Percentiles rank a stretch among this genome's conserved stretches.
These are phyloP conservation scores for Brienomyrus longianalis DNA, from an alignment of 2,113 vertebrate species.

Conservation along the genomic window DNA sequence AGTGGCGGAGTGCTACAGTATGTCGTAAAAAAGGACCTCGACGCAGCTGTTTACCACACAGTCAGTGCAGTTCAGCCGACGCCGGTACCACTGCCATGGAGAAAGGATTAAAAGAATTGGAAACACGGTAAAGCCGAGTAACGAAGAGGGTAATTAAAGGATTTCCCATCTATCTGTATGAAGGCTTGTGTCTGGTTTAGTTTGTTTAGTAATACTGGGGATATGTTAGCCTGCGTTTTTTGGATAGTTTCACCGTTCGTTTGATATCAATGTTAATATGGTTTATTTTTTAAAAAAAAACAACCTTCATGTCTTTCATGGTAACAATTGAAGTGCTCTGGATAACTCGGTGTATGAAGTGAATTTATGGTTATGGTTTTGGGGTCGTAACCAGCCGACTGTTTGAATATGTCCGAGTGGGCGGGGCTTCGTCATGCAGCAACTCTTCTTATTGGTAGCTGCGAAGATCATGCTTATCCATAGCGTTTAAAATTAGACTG, in stretches of 20 bases:
- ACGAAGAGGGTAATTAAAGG: neutral
- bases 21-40: neutral
- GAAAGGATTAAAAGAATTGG: neutral
- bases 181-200: neutral
- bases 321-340: neutral
- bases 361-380: neutral
- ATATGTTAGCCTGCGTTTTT: neutral
- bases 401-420: neutral
- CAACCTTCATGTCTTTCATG: neutral
- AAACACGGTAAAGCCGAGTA: neutral
- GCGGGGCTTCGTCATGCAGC: neutral
- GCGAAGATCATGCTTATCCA: neutral
- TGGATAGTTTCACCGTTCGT: neutral
- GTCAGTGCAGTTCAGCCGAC: neutral
- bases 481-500: constrained; percentile 1
- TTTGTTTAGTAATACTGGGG: neutral
- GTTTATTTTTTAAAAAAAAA: neutral
- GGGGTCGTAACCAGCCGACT: neutral
- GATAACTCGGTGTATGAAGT: neutral
- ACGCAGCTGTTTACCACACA: neutral
- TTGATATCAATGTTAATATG: neutral
- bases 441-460: neutral
- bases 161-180: neutral
- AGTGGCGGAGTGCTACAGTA: neutral
- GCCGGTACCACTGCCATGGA: neutral